These are phyloP conservation scores for Dermatemys mawii DNA, from an alignment of 2,113 vertebrate species.

Conservation along the genomic window DNA sequence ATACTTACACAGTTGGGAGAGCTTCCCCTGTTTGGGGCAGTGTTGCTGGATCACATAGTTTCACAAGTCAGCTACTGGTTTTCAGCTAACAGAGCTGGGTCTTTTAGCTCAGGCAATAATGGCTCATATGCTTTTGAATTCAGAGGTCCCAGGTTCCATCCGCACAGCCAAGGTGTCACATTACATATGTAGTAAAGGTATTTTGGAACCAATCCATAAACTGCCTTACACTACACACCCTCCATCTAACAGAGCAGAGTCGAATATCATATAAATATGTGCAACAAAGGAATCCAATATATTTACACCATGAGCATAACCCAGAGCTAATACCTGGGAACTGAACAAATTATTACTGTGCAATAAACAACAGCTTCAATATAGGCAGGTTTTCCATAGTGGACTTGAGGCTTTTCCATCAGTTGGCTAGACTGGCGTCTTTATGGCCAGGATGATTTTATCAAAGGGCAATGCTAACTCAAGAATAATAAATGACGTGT, in stretches of 20 bases:
- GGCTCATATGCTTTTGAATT: neutral
- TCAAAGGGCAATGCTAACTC: neutral
- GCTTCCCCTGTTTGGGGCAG: rapidly evolving
- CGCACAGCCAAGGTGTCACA: neutral
- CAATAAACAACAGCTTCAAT: neutral
- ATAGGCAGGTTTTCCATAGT: too few relatives aligned
- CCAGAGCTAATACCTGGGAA: neutral
- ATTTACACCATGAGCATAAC: neutral
- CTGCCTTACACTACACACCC: neutral
- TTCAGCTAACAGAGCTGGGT: neutral
- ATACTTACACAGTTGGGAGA: rapidly evolving
- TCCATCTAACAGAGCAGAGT: neutral
- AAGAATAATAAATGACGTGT: neutral
- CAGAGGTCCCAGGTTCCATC: neutral
- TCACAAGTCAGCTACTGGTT: neutral
- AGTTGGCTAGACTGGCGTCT: neutral
- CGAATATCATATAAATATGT: neutral
- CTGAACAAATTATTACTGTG: neutral
- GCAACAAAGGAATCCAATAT: rapidly evolving
- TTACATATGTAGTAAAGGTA: neutral
- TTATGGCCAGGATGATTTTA: neutral
- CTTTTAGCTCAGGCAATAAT: rapidly evolving
- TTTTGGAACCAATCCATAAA: neutral
- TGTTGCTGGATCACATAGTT: rapidly evolving
- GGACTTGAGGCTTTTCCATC: neutral